Percentiles rank a stretch among this genome's conserved stretches.
These are phyloP conservation scores for Sinotaia quadrata DNA, from an alignment of 2,888 invertebrate genomes.

Conservation along the genomic window DNA sequence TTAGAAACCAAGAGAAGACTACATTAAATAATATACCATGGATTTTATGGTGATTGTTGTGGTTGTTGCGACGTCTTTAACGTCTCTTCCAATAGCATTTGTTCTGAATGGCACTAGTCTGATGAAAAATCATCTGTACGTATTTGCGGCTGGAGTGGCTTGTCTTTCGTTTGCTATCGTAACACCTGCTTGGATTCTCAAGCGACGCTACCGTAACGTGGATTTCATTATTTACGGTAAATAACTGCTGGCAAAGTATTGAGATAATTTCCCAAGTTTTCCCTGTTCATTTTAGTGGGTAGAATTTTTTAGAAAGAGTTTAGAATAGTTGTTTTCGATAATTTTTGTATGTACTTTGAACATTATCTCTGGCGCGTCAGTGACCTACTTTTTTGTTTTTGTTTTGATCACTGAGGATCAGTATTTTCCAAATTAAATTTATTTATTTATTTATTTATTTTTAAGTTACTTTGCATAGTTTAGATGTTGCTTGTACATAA, in stretches of 20 bases:
- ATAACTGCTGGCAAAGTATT: conserved; percentile 1
- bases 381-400: conserved; percentile 16
- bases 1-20: no score
- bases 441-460: no score
- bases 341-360: no score
- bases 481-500: no score
- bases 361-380: neutral
- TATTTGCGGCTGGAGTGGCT: conserved; percentile 39
- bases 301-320: neutral
- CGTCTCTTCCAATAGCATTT: conserved; percentile 35
- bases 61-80: conserved; percentile 27
- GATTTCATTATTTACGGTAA: conserved; percentile 46
- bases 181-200: conserved; percentile 34
- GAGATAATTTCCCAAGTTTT: neutral
- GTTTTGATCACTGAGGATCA: neutral
- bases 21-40: no score
- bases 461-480: no score
- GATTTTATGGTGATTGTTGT: conserved; percentile 25
- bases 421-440: no score
- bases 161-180: conserved; percentile 36
- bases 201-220: conserved; percentile 35
- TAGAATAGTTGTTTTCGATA: no score
- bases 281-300: neutral
- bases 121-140: conserved; percentile 44
- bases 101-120: conserved; percentile 41